Evolutionary conservation across 2,888 invertebrate genomes (phyloP), one percentile per base, ranked within the genome.

Genomic region (Phymatocera aterrima): DNA sequence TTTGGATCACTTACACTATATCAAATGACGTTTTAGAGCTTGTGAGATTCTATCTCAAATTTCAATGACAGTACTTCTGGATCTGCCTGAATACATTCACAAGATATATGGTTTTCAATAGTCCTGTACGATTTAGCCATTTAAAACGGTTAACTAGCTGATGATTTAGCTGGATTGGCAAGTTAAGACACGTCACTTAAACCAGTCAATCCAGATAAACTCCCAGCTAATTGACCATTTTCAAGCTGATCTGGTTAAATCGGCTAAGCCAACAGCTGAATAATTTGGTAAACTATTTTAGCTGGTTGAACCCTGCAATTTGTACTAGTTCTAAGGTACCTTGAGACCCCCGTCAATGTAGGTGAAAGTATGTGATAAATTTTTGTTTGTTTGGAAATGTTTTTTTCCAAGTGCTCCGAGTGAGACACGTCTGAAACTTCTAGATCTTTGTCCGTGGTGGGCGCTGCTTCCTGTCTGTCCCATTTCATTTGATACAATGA

Each of bases 401-500:
- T 82, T 80, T 79, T 79, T 82, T 28, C 83, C 81, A 68, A 83
- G 81, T 28, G 77, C 65, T 46, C 78, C 70, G 28, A 83, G 21
- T 3, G 81, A 79, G 2, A 84, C 68, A 28, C 81, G 78, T 57
- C 80, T 80, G 10, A 83, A 77, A 60, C 82, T 82, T n/a, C 46
- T 40, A 6, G 43, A 24, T 46, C 68, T 43, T n/a, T 79, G 79
- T n/a, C 81, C 82, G 15, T 81, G 77, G 28, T 84, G 82, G n/a
- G 64, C 83, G 79, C 84, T 84, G 79, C 83, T 83, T 34, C 80
- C 65, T 1, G 83, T 83, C 77, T 84, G 84, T 70, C 84, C 84
- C 84, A 84, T 84, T 74, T 79, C 80, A 40, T 64, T 37, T n/a
- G 37, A n/a, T 64, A 64, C 18, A n/a, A 18, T 10, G 3, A 6